phyloP scores from a whole-genome alignment of 2,797 vertebrate genomes.

The Tapera naevia region DNA sequence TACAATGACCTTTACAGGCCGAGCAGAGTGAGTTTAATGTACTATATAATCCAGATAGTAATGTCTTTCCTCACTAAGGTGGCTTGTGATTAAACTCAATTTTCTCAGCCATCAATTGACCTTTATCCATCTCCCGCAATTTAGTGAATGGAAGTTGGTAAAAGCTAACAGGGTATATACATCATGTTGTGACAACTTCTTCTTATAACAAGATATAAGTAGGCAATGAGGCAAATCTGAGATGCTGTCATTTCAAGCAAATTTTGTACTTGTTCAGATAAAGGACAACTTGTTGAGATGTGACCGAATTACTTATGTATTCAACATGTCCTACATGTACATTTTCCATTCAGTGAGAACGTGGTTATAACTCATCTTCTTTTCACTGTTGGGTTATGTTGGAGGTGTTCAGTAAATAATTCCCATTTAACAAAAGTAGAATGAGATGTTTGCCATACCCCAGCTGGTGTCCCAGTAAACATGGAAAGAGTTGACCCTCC shows the following conservation, averaged over 20 bases:
- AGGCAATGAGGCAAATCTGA: neutral
- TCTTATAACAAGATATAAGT: neutral
- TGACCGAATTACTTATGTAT: neutral
- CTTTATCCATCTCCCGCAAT: constrained; percentile 29
- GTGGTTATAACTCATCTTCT: neutral
- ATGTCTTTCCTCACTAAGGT: constrained; percentile 38
- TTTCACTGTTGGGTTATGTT: neutral
- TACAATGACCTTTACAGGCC: constrained; percentile 44
- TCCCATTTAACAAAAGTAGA: neutral
- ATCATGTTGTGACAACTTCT: neutral
- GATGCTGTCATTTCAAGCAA: neutral
- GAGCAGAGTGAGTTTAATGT: constrained; percentile 47
- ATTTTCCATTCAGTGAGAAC: neutral
- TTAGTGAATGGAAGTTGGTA: constrained; percentile 26
- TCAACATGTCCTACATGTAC: neutral
- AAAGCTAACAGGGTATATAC: neutral
- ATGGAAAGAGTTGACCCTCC: neutral
- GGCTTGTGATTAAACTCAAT: constrained; percentile 50
- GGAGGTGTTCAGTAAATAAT: neutral
- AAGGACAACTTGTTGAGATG: neutral
- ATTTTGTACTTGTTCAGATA: neutral
- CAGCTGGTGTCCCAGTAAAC: neutral
- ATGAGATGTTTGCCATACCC: neutral
- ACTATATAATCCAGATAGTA: constrained; percentile 47
- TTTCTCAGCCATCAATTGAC: constrained; percentile 56